Base-by-base conservation (phyloP, 2,113 vertebrate species). In the Lipophrys pholis region DNA sequence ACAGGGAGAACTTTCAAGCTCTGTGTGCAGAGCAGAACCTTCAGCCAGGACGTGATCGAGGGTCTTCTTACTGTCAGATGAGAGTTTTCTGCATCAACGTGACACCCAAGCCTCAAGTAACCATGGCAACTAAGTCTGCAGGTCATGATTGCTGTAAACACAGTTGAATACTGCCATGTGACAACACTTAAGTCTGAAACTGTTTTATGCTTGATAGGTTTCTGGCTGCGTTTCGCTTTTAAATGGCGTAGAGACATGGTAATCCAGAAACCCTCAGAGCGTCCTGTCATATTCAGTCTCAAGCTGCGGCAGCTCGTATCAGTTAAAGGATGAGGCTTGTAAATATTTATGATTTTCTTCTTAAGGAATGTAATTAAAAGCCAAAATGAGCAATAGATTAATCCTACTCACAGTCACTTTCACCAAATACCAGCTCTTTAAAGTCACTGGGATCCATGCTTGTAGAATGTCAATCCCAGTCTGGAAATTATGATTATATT, bases 141-240 rank as follows among this genome's bases (percentile, higher is more conserved):
- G 48, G 68, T 46, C 35, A 35, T 71, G 74, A 85, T 68, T 69
- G 63, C 8, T 8, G 80, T 83, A 63, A 64, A 52, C 42, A n/a
- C 61, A 55, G 68, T 45, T 61, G 21, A 51, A 54, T 7, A 21
- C 60, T 30, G 54, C 64, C 75, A 82, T 83, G 80, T 82, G 75
- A 74, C 35, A 67, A 76, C 35, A 67, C 4, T 76, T 59, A 12
- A 49, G 45, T 78, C 48, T 48, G 65, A 60, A 66, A 51, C 57
- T 57, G 64, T 67, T n/a, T 76, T 52, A 50, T 70, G 49, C 55
- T 52, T 30, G 14, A 35, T 49, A 53, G 36, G 39, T 52, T 12
- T 11, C 1, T 39, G 40, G 21, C 55, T 0, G 0, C 9, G 17
- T 6, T 5, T 49, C 36, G 15, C 30, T 43, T 69, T 78, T 62